phyloP scores from a whole-genome alignment of 2,888 invertebrate species.

The Epinotia ramella region DNA sequence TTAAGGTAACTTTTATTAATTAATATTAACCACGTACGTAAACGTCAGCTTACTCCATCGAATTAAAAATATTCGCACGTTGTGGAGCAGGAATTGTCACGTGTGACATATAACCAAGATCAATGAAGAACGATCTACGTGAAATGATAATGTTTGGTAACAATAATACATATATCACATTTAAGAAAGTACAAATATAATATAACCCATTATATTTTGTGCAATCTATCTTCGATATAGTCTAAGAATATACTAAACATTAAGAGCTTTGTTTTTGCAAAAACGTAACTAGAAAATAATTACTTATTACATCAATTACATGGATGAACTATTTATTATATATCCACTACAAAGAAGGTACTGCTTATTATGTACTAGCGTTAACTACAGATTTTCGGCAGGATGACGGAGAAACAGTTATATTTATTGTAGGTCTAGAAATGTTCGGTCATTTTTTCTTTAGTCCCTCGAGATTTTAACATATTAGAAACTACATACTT shows the following conservation, averaged over 20 bases:
- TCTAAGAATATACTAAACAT: not conserved
- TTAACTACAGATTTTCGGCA: not conserved
- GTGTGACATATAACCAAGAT: not conserved
- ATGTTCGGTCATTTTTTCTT: not conserved
- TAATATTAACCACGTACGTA: too few relatives aligned
- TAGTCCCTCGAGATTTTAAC: not conserved
- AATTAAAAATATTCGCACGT: too few relatives aligned
- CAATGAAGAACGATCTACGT: not conserved
- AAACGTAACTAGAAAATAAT: not conserved
- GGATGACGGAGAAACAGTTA: not conserved
- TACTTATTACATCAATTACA: not conserved
- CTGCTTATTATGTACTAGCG: not conserved
- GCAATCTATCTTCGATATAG: conserved; percentile 1
- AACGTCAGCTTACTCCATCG: too few relatives aligned
- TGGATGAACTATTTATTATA: not conserved
- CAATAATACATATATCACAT: conserved; percentile 7
- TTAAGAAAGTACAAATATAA: conserved; percentile 2
- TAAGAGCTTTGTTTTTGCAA: not conserved
- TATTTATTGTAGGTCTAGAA: not conserved
- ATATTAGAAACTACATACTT: not conserved
- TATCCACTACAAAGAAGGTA: not conserved
- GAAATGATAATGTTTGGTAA: not conserved
- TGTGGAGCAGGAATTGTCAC: too few relatives aligned
- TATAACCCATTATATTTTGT: conserved; percentile 4
- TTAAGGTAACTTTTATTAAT: too few relatives aligned